Conservation (phyloP, 2,797 vertebrate species). For the Diceros bicornis region DNA sequence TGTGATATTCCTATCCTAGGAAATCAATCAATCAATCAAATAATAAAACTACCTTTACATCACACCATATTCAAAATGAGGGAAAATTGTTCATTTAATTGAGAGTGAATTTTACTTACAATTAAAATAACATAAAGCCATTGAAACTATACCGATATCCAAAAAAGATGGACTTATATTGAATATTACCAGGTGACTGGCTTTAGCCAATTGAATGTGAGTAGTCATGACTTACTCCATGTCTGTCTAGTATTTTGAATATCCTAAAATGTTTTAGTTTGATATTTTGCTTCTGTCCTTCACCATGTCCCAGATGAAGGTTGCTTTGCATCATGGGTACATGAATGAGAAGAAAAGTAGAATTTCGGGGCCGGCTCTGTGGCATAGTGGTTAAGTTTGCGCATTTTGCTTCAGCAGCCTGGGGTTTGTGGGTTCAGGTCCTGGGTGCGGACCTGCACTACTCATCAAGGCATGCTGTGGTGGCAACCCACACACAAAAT, state of each 20-base stretch:
- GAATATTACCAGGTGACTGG: too few species aligned
- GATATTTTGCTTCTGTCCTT: background rate
- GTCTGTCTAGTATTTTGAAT: background rate
- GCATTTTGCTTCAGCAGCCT: too few species aligned
- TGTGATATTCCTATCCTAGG: background rate
- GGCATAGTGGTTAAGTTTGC: too few species aligned
- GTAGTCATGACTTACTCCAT: background rate
- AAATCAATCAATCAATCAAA: background rate
- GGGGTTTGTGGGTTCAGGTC: too few species aligned
- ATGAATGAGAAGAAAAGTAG: background rate
- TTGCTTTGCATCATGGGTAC: background rate
- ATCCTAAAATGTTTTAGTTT: background rate
- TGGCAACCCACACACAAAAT: too few species aligned
- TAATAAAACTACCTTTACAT: background rate
- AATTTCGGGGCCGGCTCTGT: background rate
- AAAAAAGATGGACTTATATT: background rate
- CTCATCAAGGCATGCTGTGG: too few species aligned
- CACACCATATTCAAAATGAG: background rate
- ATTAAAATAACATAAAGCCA: background rate
- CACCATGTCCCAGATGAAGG: background rate
- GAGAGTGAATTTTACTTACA: background rate
- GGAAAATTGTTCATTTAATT: background rate
- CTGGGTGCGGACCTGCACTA: too few species aligned
- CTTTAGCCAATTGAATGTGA: background rate
- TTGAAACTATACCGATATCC: background rate